Base-by-base conservation (phyloP, 2,888 invertebrate genomes). In the Oscheius sp. region DNA sequence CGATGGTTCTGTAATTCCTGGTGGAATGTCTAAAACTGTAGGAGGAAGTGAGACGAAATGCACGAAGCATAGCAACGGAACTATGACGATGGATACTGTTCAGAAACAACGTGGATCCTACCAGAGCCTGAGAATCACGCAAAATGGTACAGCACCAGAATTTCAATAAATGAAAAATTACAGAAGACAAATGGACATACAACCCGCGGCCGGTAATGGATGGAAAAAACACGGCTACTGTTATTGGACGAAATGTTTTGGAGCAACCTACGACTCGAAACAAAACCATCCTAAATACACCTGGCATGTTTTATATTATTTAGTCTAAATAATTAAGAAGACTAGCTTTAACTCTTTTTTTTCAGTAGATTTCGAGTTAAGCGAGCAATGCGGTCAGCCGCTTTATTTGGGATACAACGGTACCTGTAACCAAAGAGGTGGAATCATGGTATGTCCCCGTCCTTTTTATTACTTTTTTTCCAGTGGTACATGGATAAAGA, bases 51-150 rank as follows among this genome's bases (percentile, higher is more conserved):
- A 78, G 7, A 72, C 80, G 52, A 75, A 77, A 58, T 83, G 83
- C 69, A 71, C 75, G 72, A 74, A 79, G 68, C 76, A 79, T 64
- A 66, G 71, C 9, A 79, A 81, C 63, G 83, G 83, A 73, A 83
- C 81, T 5, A 74, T 83, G 73, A 72, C 80, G 6, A 72, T 81
- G 74, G 72, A 66, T 59, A 73, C 76, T 5, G 52, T 52, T 2
- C 7, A 49, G 27, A 49, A 66, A 21, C 18, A n/a, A 16, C 29
- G 52, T 18, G 66, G 52, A 5, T 76, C 76, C 12, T 74, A 71
- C 59, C 46, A 18, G n/a, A n/a, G n/a, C n/a, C n/a, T 27, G 73
- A 73, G n/a, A n/a, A 59, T 16, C 16, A 23, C 5, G 73, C 69
- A 55, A 41, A 25, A 9, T 6, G 9, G 5, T 9, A n/a, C n/a